These are phyloP conservation scores for Ctenodactylus gundi DNA, from an alignment of 2,113 vertebrate species.

Conservation along the genomic window DNA sequence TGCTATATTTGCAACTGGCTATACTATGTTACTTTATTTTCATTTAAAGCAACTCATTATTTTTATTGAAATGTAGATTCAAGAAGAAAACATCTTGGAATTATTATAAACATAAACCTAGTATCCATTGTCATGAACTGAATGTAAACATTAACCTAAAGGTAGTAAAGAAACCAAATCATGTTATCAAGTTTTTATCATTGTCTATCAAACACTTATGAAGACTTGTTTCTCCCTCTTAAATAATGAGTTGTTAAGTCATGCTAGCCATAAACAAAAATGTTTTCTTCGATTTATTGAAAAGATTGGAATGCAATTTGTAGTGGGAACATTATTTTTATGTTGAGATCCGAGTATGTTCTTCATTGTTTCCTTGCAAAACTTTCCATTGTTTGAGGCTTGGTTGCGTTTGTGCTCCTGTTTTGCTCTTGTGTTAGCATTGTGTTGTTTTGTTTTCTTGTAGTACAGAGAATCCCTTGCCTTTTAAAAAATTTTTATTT, in stretches of 20 bases:
- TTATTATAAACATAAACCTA: constrained; percentile 21
- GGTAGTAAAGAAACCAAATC: neutral
- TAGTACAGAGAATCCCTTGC: too few species aligned
- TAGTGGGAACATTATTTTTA: neutral
- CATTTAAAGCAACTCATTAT: neutral
- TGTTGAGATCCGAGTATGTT: neutral
- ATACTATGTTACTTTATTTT: constrained; percentile 3
- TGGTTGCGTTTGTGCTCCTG: too few species aligned
- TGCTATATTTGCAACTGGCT: neutral
- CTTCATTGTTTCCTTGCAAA: neutral
- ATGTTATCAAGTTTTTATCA: neutral
- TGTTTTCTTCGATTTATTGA: neutral
- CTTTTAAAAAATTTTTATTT: neutral
- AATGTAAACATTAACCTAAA: neutral
- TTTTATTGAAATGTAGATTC: neutral
- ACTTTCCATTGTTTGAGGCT: neutral
- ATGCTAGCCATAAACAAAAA: neutral
- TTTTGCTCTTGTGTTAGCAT: neutral
- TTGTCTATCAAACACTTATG: neutral
- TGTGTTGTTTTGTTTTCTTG: neutral
- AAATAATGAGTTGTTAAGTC: neutral
- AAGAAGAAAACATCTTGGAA: neutral
- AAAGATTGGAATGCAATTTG: neutral
- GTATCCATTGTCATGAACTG: neutral
- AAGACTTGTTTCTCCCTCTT: neutral